Evolutionary conservation across 2,113 vertebrate genomes (phyloP), one percentile per base, ranked within the genome.

Genomic region (Cyanistes caeruleus): DNA sequence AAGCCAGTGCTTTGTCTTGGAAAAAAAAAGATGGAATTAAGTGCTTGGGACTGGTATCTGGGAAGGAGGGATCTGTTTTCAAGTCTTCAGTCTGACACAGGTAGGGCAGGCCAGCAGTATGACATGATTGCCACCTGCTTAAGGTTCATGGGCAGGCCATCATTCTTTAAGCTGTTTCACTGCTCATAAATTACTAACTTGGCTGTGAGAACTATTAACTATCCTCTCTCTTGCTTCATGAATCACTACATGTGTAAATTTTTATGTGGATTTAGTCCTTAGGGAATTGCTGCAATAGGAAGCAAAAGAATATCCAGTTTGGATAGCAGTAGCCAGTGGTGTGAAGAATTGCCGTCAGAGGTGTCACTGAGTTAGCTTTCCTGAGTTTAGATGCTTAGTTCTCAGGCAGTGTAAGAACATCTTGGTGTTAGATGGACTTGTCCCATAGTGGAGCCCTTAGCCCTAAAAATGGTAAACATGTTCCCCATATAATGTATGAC

Each of bases 131-230:
- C 28, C 28, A 30, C 15, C 59, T 78, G n/a, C 48, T 52, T 75
- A 49, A 87, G 11, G 73, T 87, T 91, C 84, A 63, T 37, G 69
- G 73, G 33, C 80, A 87, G 91, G 96, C 77, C 56, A 55, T 13
- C 43, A 41, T 30, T 81, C 64, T 78, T 74, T 16, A 91, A 89
- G 44, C 30, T 68, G 48, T 94, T 93, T 87, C 81, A 82, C 30
- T 48, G 30, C 41, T 87, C 43, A 81, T 89, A 87, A 96, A 94
- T 96, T 63, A 94, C 84, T 96, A 84, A 91, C 84, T 78, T 81
- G 37, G 6, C 56, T 3, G 1, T 74, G 53, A 88, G 51, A 81
- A 58, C 12, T 86, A 49, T 76, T 88, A 80, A 49, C 53, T 69
- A 15, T 56, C 28, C 20, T 73, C 41, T 82, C 28, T 72, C 41